A percentile compares a stretch with the other conserved stretches of the same genome.
Evolutionary conservation across 1,140 invertebrate genomes (phyloP).

Genomic region (Halotydeus destructor): DNA sequence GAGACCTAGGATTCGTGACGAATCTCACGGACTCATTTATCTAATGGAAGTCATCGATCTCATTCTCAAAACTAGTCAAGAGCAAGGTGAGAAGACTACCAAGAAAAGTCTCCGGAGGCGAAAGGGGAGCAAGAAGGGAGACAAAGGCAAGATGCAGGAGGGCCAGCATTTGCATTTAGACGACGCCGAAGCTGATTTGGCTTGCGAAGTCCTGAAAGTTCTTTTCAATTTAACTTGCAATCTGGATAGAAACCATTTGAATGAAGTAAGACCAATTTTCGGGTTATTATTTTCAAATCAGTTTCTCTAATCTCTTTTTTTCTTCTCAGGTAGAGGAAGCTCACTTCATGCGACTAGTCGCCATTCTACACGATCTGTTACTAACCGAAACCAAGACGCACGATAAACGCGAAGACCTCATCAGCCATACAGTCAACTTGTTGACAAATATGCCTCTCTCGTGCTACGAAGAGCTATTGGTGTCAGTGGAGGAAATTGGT

Average conservation of each 20-base stretch:
- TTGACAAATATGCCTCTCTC: constrained; percentile 32
- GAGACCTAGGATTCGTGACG: constrained; percentile 42
- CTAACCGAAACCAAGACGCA: constrained; percentile 34
- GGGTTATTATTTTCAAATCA: neutral
- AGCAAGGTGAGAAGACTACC: constrained; percentile 12
- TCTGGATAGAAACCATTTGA: neutral
- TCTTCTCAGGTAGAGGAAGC: constrained; percentile 40
- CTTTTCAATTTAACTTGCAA: constrained; percentile 54
- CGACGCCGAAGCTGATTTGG: constrained; percentile 43
- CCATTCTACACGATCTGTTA: constrained; percentile 45
- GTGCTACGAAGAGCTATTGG: constrained; percentile 33
- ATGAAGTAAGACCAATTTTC: neutral
- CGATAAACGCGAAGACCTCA: constrained; percentile 43
- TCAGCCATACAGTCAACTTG: constrained; percentile 37
- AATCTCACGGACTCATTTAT: constrained; percentile 55
- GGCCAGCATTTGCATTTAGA: constrained; percentile 17
- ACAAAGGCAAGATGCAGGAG: neutral
- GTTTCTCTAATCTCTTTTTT: neutral
- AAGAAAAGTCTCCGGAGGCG: constrained; percentile 10
- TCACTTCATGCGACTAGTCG: constrained; percentile 45
- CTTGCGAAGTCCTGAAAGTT: constrained; percentile 64
- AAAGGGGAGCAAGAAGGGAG: constrained; percentile 8
- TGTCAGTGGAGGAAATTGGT: constrained; percentile 24
- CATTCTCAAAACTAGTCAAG: constrained; percentile 32
- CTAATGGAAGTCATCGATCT: constrained; percentile 56